Conservation (phyloP, 2,113 vertebrate species). For the Poeciliopsis prolifica region DNA sequence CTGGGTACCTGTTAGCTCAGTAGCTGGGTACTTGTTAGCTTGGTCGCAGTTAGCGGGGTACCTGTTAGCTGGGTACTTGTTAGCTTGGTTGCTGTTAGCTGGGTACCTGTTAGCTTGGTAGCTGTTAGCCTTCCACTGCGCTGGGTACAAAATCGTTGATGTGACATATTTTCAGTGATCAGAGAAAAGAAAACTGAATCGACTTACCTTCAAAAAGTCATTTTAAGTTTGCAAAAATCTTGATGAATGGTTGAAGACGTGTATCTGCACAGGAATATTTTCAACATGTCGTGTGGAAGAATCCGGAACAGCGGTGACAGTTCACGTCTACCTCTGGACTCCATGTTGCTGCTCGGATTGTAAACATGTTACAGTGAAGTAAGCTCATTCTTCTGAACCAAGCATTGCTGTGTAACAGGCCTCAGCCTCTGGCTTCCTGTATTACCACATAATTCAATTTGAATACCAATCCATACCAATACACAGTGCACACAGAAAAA, state of each 20-base stretch:
- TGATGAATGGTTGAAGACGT: not conserved
- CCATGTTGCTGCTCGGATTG: not conserved
- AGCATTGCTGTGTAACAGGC: constrained; percentile 40
- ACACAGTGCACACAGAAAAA: constrained; percentile 11
- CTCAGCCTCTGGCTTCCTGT: constrained; percentile 55
- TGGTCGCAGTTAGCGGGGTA: not conserved
- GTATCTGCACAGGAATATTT: not conserved
- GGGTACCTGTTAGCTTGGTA: too few species aligned
- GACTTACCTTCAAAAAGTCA: not conserved
- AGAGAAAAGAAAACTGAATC: not conserved
- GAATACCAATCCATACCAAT: constrained; percentile 42
- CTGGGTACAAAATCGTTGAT: not conserved
- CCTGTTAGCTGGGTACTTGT: too few species aligned
- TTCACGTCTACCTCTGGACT: not conserved
- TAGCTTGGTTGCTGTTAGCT: too few species aligned
- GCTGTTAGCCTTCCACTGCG: not conserved
- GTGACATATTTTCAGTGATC: not conserved
- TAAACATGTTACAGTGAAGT: not conserved
- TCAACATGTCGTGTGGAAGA: not conserved
- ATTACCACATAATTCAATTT: constrained; percentile 63
- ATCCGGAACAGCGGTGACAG: not conserved
- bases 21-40: too few species aligned
- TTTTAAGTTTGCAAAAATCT: too few species aligned
- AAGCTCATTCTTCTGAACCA: constrained; percentile 4
- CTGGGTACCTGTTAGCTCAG: too few species aligned